A percentile compares a stretch with the other conserved stretches of the same genome.
Conservation (phyloP, 2,888 invertebrate genomes). For the Cerastis leucographa region DNA sequence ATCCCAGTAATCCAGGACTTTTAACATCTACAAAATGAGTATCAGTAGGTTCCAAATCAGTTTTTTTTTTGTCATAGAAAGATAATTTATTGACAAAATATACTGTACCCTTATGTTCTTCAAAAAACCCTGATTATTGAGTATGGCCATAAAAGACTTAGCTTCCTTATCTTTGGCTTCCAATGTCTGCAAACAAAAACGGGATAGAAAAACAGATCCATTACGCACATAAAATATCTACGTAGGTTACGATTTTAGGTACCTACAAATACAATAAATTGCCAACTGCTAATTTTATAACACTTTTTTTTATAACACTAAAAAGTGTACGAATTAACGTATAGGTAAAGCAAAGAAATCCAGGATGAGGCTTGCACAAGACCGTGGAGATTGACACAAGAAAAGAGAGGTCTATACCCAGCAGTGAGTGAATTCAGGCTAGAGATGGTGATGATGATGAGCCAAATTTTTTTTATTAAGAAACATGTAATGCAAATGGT, state of each 20-base stretch:
- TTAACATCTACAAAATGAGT: background rate
- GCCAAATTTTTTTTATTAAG: too few species aligned
- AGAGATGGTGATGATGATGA: too few species aligned
- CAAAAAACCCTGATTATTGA: conserved; percentile 55
- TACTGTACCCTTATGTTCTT: conserved; percentile 67
- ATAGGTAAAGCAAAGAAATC: background rate
- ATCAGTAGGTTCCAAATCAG: background rate
- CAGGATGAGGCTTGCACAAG: too few species aligned
- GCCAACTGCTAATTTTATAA: background rate
- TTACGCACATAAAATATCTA: background rate
- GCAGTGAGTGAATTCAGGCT: too few species aligned
- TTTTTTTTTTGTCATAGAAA: background rate
- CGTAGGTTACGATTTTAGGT: background rate
- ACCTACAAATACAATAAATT: background rate
- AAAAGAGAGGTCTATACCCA: too few species aligned
- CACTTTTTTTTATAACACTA: background rate
- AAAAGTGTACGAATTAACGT: background rate
- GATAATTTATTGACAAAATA: background rate
- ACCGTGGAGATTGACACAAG: too few species aligned
- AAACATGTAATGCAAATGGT: background rate
- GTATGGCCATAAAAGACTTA: conserved; percentile 51
- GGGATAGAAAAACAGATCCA: too few species aligned
- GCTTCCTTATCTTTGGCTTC: conserved; percentile 50
- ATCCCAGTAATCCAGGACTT: too few species aligned
- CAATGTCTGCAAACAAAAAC: conserved; percentile 52